Percentiles rank a stretch among this genome's conserved stretches.
These are phyloP conservation scores for Bactericera cockerelli DNA, from an alignment of 1,140 invertebrate species.

Conservation along the genomic window DNA sequence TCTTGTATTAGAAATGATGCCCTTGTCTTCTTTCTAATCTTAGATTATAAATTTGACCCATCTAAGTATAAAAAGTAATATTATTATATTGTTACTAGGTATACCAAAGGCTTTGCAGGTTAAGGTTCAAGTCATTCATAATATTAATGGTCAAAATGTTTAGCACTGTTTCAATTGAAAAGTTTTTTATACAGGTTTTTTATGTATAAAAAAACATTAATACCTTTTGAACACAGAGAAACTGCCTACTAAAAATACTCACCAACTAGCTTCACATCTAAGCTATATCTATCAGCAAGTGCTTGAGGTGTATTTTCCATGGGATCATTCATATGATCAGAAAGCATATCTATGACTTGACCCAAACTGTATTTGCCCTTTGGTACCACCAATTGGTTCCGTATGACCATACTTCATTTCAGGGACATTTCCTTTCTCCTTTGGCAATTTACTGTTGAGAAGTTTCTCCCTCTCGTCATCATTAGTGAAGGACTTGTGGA, in stretches of 20 bases:
- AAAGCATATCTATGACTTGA: not conserved
- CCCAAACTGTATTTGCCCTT: slow-evolving; percentile 1
- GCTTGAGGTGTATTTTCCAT: not conserved
- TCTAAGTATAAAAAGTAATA: too few species aligned
- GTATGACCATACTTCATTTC: not conserved
- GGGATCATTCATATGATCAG: not conserved
- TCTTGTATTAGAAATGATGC: too few species aligned
- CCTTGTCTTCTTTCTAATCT: too few species aligned
- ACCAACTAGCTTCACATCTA: slow-evolving; percentile 3
- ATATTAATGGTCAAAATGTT: too few species aligned
- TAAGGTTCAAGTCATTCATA: too few species aligned
- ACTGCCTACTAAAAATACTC: not conserved
- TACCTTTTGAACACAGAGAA: too few species aligned
- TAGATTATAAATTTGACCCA: too few species aligned
- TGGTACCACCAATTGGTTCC: not conserved
- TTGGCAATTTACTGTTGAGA: not conserved
- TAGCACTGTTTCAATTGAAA: too few species aligned
- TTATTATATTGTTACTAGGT: too few species aligned
- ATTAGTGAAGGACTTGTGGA: not conserved
- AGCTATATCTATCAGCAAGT: not conserved
- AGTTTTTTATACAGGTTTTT: too few species aligned
- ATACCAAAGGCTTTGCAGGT: too few species aligned
- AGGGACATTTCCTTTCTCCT: not conserved
- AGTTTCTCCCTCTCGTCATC: not conserved
- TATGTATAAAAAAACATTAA: too few species aligned